Conservation (phyloP, 2,888 invertebrate species). For the Keiferia lycopersicella region DNA sequence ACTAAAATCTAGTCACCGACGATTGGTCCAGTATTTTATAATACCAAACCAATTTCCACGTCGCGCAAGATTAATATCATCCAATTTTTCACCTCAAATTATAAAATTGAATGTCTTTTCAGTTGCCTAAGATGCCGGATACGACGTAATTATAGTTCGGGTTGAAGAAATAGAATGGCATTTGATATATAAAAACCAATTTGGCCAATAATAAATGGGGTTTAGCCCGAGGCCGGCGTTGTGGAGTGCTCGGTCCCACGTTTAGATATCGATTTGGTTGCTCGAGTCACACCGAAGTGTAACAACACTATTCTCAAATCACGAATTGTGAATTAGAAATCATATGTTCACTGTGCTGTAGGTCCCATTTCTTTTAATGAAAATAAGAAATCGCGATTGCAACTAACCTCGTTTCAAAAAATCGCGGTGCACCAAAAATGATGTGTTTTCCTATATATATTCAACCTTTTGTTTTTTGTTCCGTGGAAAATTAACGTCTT, state of each 20-base stretch:
- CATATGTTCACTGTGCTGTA: too few relatives aligned
- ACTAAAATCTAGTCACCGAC: conserved; percentile 14
- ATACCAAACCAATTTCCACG: conserved; percentile 19
- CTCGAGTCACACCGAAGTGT: conserved; percentile 42
- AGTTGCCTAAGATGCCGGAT: conserved; percentile 41
- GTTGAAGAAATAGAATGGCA: conserved; percentile 51
- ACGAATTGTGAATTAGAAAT: too few relatives aligned
- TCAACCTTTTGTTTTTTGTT: not conserved
- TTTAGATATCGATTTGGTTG: conserved; percentile 33
- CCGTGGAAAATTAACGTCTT: not conserved
- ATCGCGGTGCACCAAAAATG: too few relatives aligned
- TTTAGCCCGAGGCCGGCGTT: conserved; percentile 39
- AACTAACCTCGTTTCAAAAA: too few relatives aligned
- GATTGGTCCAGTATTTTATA: conserved; percentile 4
- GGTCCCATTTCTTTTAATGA: too few relatives aligned
- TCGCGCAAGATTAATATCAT: conserved; percentile 14
- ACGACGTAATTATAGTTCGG: conserved; percentile 50
- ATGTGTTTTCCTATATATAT: too few relatives aligned
- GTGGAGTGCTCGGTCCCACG: conserved; percentile 39
- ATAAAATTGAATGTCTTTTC: conserved; percentile 21
- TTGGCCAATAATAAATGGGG: conserved; percentile 51
- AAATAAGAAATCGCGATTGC: too few relatives aligned
- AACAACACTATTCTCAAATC: conserved; percentile 24
- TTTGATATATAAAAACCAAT: conserved; percentile 56
- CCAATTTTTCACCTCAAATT: conserved; percentile 18